phyloP scores from a whole-genome alignment of 2,113 vertebrate genomes.

The Chiloscyllium plagiosum region DNA sequence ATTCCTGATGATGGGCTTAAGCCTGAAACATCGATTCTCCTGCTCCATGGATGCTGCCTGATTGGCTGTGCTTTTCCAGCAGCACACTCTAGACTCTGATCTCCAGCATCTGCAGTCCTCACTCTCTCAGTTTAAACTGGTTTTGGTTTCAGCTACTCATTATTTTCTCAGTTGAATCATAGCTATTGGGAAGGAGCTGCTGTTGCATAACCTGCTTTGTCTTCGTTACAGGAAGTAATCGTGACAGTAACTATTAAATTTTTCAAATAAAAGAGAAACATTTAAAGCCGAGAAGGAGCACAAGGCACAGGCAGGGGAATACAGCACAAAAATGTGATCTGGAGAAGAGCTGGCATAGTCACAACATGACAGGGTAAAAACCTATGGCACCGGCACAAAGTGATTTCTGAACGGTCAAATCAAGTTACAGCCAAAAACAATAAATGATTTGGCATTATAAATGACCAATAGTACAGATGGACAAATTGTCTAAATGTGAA shows the following conservation, averaged over 20 bases:
- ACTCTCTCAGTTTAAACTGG: too few relatives aligned
- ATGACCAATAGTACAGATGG: not conserved
- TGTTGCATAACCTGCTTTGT: not conserved
- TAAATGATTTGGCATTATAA: not conserved
- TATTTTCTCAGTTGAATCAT: not conserved
- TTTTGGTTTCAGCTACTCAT: slow-evolving; percentile 6
- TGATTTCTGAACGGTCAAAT: not conserved
- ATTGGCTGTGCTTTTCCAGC: too few relatives aligned
- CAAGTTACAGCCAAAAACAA: not conserved
- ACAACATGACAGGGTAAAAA: not conserved
- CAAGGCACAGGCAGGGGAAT: not conserved
- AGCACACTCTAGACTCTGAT: too few relatives aligned
- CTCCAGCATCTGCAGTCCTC: too few relatives aligned
- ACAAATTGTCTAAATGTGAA: not conserved
- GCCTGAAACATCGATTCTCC: too few relatives aligned
- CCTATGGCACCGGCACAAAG: not conserved
- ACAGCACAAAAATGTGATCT: not conserved
- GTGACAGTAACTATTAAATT: not conserved
- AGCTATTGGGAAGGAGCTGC: not conserved
- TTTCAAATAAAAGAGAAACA: not conserved
- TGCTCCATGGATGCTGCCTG: too few relatives aligned
- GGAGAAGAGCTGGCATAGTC: not conserved
- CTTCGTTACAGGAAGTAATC: not conserved
- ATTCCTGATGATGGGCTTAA: too few relatives aligned
- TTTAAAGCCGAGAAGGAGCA: not conserved